A percentile compares a stretch with the other conserved stretches of the same genome.
phyloP scores from a whole-genome alignment of 2,113 vertebrate species.

The Arenaria interpres region DNA sequence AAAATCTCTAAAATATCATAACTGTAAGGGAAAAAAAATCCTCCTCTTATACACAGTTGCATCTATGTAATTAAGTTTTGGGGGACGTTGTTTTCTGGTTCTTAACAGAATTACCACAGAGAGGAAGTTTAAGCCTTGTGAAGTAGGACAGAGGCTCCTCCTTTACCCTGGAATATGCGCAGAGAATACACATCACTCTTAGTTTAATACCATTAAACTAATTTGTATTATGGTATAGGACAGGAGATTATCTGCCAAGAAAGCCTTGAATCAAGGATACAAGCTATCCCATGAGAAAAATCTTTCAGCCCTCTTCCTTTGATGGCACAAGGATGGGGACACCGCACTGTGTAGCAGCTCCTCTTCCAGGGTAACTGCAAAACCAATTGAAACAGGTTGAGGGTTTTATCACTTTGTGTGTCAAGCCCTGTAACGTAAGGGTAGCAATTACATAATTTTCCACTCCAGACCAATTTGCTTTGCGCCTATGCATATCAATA shows the following conservation, averaged over 20 bases:
- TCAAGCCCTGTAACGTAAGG: neutral
- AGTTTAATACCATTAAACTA: neutral
- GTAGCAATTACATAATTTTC: neutral
- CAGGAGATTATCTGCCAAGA: neutral
- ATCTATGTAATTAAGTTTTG: neutral
- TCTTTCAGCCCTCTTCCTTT: neutral
- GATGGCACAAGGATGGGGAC: neutral
- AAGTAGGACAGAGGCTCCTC: neutral
- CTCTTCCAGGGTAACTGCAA: neutral
- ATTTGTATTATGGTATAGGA: neutral
- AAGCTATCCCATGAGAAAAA: neutral
- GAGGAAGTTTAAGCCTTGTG: neutral
- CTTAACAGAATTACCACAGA: neutral
- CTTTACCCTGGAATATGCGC: neutral
- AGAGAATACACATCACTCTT: neutral
- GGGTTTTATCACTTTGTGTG: neutral
- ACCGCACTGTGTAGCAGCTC: neutral
- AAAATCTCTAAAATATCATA: neutral
- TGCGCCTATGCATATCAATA: neutral
- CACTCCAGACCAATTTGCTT: neutral
- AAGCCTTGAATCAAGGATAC: neutral
- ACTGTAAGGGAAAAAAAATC: neutral
- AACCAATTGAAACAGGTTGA: neutral
- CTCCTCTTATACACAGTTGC: neutral
- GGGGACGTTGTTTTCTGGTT: neutral